Percentiles rank a stretch among this genome's conserved stretches.
These are phyloP conservation scores for Cheilosia urbana DNA, from an alignment of 2,888 invertebrate genomes.

Conservation along the genomic window DNA sequence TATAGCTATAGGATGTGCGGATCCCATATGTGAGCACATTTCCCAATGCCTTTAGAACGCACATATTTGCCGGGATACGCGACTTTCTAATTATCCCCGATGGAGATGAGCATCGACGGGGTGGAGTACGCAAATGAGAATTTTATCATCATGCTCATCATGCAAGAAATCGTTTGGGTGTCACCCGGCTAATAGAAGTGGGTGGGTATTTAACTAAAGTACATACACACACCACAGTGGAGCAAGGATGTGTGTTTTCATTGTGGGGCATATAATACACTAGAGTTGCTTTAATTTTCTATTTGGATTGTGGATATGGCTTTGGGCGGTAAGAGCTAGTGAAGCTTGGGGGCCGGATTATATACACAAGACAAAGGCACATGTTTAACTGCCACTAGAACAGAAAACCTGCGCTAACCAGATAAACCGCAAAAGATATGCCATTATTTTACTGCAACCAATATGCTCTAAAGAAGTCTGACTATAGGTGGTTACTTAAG, in stretches of 20 bases:
- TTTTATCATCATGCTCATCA: conserved; percentile 58
- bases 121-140: conserved; percentile 50
- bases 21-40: conserved; percentile 28
- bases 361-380: neutral
- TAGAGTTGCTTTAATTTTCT: neutral
- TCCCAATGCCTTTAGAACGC: conserved; percentile 15
- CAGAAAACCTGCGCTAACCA: no score
- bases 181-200: conserved; percentile 14
- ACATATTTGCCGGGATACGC: conserved; percentile 57
- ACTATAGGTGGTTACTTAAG: no score
- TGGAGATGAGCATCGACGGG: conserved; percentile 45
- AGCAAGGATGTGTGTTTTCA: neutral
- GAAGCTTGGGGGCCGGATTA: neutral
- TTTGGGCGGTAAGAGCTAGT: neutral
- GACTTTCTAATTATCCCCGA: conserved; percentile 67
- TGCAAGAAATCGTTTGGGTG: conserved; percentile 18
- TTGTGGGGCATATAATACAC: neutral
- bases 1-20: conserved; percentile 12
- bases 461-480: no score
- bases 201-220: neutral
- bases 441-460: no score
- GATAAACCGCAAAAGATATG: no score
- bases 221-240: neutral
- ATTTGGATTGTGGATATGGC: neutral
- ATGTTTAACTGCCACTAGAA: no score